Conservation (phyloP, 2,113 vertebrate species). For the Phoxinus phoxinus region DNA sequence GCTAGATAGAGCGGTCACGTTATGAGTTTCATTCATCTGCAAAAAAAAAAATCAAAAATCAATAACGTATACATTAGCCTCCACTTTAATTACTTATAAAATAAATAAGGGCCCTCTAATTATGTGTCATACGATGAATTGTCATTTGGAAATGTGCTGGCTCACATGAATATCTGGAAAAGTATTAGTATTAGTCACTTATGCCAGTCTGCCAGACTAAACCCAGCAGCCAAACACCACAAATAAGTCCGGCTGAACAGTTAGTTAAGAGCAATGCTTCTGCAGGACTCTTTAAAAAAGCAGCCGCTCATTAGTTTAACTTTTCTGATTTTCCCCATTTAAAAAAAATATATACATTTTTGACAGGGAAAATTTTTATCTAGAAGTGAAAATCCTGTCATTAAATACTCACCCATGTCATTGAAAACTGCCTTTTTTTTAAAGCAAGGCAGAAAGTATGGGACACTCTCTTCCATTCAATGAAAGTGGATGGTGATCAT, state of each 20-base stretch:
- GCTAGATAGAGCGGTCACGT: not conserved
- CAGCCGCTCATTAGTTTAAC: not conserved
- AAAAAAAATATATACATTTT: not conserved
- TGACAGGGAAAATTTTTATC: not conserved
- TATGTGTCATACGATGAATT: not conserved
- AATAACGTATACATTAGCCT: not conserved
- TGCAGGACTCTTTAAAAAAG: not conserved
- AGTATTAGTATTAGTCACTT: not conserved
- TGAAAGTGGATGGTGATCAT: not conserved
- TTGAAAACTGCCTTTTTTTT: not conserved
- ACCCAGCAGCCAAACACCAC: not conserved
- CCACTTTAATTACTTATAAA: not conserved
- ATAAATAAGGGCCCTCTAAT: not conserved
- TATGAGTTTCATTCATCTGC: not conserved
- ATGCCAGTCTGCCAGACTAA: not conserved
- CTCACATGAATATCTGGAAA: not conserved
- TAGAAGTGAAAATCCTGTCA: not conserved
- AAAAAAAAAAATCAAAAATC: not conserved
- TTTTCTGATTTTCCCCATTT: not conserved
- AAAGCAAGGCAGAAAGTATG: not conserved
- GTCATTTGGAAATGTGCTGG: not conserved
- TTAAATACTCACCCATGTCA: not conserved
- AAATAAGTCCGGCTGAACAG: slow-evolving; percentile 14
- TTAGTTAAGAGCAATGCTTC: not conserved
- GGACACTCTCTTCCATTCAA: not conserved